These are phyloP conservation scores for Calonectris borealis DNA, from an alignment of 2,113 vertebrate species.

Conservation along the genomic window DNA sequence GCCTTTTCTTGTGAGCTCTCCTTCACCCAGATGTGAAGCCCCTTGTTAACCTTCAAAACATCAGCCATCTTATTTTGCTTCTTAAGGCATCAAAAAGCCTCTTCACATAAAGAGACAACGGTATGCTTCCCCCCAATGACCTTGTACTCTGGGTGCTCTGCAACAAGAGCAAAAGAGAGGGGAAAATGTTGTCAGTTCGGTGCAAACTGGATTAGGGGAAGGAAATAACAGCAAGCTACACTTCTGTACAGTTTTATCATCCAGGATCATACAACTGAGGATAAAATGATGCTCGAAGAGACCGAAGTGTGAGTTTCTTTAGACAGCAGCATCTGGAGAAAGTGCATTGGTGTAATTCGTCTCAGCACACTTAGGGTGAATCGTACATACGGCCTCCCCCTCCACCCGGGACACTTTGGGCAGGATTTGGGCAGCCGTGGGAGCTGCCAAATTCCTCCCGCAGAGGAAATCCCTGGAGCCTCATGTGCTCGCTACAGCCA, in stretches of 20 bases:
- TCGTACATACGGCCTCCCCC: fast-evolving
- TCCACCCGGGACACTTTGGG: not conserved
- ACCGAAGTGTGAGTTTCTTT: not conserved
- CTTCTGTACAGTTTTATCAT: not conserved
- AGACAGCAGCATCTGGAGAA: not conserved
- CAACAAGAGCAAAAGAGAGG: not conserved
- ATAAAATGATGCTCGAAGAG: not conserved
- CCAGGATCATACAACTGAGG: not conserved
- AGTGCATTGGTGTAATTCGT: not conserved
- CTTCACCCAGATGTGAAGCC: not conserved
- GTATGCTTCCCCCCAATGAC: not conserved
- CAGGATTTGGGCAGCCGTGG: not conserved
- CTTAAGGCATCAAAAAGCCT: not conserved
- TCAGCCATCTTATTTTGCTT: not conserved
- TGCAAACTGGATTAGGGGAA: not conserved
- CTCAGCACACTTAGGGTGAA: not conserved
- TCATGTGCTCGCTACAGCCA: not conserved
- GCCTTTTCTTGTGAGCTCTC: not conserved
- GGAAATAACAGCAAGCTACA: not conserved
- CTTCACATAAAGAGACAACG: not conserved
- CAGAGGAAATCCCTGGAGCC: not conserved
- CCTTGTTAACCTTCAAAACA: not conserved
- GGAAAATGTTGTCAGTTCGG: fast-evolving
- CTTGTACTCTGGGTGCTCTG: not conserved
- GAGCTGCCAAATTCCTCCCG: not conserved